Evolutionary conservation across 2,888 invertebrate genomes (phyloP), one percentile per base, ranked within the genome.

Genomic region (Chrysolina oricalcia): DNA sequence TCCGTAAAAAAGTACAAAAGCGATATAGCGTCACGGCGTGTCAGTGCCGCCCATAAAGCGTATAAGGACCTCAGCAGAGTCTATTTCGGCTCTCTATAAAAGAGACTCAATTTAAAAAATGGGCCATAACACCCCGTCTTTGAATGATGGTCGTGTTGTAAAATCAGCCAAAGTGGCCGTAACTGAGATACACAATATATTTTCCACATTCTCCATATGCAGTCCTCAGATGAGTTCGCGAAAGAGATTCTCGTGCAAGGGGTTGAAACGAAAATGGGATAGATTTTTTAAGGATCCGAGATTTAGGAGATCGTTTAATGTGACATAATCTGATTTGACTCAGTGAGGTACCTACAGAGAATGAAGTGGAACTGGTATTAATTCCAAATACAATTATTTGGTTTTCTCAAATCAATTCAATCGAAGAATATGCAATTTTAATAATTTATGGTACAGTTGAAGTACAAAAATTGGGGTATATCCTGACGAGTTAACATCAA

Each of bases 31-130:
- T 59, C 35, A 17, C 53, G 11, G 53, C 53, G 11, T 53, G 53
- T 64, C 64, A 41, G 46, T 46, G 43, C 48, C 19, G 19, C 46
- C 21, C n/a, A 71, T 70, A 69, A 73, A 73, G 72, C 46, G 35
- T 63, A 64, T 63, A 72, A 72, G 41, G 62, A 67, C 64, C 66
- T 53, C 9, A 70, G 62, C 70, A 27, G 53, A 53, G 56, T 68
- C 71, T 69, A 74, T 78, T 73, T 65, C 50, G 41, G 62, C 74
- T 73, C 79, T 79, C 80, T 69, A 81, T 79, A 81, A 81, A 78
- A 77, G 81, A 78, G 81, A 82, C 81, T 84, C 84, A 84, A 84
- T 84, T 83, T 84, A 80, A 77, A 80, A 78, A 83, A 83, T 82
- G 82, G 82, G 76, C 82, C 81, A 82, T 83, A 82, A 83, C 79